Evolutionary conservation across 2,113 vertebrate genomes (phyloP).

Genomic region (Malaclemys terrapin): DNA sequence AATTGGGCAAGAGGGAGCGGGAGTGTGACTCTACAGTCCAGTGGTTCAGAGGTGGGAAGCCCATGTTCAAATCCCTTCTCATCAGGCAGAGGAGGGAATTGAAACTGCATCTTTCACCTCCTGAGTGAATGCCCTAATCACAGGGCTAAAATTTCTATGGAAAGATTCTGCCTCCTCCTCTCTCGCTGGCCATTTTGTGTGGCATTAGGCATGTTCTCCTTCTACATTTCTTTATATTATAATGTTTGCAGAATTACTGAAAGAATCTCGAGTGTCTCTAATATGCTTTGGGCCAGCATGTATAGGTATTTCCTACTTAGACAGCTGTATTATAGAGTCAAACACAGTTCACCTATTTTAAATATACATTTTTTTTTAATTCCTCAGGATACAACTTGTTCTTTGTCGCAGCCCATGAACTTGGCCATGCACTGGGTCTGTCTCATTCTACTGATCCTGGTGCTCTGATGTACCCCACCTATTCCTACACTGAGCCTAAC

Average conservation of each 20-base stretch:
- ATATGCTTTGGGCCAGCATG: neutral
- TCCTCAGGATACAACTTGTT: conserved; percentile 89
- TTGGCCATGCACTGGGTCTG: conserved; percentile 94
- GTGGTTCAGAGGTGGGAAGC: neutral
- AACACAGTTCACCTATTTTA: neutral
- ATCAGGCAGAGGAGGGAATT: neutral
- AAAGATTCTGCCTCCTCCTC: neutral
- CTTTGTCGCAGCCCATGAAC: conserved; percentile 93
- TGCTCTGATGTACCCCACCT: conserved; percentile 92
- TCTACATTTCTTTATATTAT: neutral
- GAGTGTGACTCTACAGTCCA: too few species aligned
- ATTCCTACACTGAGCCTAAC: conserved; percentile 81
- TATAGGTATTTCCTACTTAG: neutral
- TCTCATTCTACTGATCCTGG: conserved; percentile 88
- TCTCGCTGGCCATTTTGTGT: neutral
- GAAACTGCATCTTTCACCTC: neutral
- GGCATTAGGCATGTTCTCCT: neutral
- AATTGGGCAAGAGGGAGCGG: too few species aligned
- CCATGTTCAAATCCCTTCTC: neutral
- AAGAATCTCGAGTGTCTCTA: neutral
- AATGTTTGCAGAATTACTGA: neutral
- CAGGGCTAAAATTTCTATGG: neutral
- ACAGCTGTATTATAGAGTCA: rapidly evolving
- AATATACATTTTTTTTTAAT: neutral
- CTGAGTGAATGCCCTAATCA: neutral